phyloP scores from a whole-genome alignment of 37 sponge, comb jelly and placozoan species.

The Chondrosia reniformis region DNA sequence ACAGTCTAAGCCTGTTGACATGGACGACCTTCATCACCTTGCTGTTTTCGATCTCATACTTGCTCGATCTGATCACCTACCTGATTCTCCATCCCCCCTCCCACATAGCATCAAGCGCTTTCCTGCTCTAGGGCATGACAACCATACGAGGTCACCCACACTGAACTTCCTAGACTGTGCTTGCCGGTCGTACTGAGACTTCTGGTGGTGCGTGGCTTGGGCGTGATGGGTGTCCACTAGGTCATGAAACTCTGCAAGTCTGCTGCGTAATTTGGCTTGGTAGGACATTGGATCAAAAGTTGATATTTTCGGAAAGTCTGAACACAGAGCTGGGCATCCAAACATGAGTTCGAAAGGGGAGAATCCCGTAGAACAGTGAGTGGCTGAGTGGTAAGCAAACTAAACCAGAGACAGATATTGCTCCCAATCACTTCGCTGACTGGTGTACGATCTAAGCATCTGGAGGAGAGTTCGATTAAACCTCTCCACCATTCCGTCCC shows the following conservation, averaged over 20 bases:
- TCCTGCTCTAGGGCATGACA: slow-evolving; percentile 32
- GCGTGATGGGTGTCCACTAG: slow-evolving; percentile 21
- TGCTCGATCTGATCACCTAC: neutral
- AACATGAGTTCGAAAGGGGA: slow-evolving; percentile 62
- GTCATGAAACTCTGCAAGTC: slow-evolving; percentile 25
- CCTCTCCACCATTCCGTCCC: slow-evolving; percentile 55
- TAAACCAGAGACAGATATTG: slow-evolving; percentile 29
- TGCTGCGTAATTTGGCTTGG: neutral
- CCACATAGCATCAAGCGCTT: slow-evolving; percentile 36
- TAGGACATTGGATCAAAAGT: slow-evolving; percentile 10
- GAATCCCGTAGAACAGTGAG: slow-evolving; percentile 39
- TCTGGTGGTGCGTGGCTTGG: slow-evolving; percentile 16
- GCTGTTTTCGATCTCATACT: neutral
- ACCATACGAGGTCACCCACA: slow-evolving; percentile 28
- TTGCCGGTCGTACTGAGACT: slow-evolving; percentile 18
- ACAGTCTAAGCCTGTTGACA: neutral
- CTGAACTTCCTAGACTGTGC: neutral
- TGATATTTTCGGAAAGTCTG: neutral
- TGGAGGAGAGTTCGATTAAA: slow-evolving; percentile 48
- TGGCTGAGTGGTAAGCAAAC: slow-evolving; percentile 37
- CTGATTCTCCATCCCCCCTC: slow-evolving; percentile 20
- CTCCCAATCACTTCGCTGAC: slow-evolving; percentile 33
- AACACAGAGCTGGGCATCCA: slow-evolving; percentile 19
- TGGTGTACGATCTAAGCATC: slow-evolving; percentile 25
- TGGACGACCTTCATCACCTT: neutral